Conservation (phyloP, 2,888 invertebrate species). For the Ophioninae sp. region DNA sequence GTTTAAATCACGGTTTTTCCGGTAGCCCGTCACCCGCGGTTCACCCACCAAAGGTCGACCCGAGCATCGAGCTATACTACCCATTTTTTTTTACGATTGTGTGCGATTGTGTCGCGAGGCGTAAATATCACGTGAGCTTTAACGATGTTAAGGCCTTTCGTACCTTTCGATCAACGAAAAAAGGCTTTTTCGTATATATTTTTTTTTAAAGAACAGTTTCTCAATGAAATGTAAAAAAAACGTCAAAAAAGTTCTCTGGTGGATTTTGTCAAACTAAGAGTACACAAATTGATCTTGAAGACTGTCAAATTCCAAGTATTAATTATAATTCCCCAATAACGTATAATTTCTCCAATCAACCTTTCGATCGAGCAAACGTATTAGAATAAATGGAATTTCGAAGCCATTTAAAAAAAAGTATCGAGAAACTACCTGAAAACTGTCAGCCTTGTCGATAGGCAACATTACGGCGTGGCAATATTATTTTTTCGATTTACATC, state of each 20-base stretch:
- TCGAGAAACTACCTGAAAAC: not conserved
- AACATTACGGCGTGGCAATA: not conserved
- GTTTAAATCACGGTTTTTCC: slow-evolving; percentile 73
- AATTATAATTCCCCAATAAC: too few relatives aligned
- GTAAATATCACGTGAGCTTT: slow-evolving; percentile 16
- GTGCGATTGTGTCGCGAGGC: slow-evolving; percentile 4
- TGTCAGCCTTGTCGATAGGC: not conserved
- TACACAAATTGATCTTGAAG: too few relatives aligned
- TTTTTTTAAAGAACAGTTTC: too few relatives aligned
- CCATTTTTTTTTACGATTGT: not conserved
- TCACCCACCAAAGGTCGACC: slow-evolving; percentile 40
- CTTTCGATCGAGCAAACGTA: too few relatives aligned
- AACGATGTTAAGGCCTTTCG: slow-evolving; percentile 56
- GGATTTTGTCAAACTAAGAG: too few relatives aligned
- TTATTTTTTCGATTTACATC: not conserved
- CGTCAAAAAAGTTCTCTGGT: too few relatives aligned
- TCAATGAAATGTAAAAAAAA: too few relatives aligned
- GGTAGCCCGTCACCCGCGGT: slow-evolving; percentile 65
- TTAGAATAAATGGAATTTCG: too few relatives aligned
- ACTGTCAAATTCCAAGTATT: too few relatives aligned
- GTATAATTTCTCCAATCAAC: too few relatives aligned
- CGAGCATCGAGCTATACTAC: slow-evolving; percentile 7
- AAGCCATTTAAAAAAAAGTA: not conserved
- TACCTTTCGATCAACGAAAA: slow-evolving; percentile 36
- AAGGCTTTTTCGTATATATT: slow-evolving; percentile 27